Conservation (phyloP, 2,113 vertebrate species). For the Macheiramphus alcinus region DNA sequence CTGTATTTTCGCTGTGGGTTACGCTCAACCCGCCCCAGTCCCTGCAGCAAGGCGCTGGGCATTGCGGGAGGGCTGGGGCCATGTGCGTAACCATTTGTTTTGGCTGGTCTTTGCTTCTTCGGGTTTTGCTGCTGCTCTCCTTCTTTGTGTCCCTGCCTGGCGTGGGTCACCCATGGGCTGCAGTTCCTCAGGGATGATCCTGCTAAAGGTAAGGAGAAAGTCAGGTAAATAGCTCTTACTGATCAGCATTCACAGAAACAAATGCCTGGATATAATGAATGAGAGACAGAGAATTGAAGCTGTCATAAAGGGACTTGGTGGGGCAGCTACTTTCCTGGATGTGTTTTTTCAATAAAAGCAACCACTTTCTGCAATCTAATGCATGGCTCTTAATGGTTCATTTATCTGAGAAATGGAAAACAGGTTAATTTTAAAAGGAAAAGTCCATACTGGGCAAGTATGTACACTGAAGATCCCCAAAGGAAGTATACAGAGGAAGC, state of each 20-base stretch:
- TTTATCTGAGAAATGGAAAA: not conserved
- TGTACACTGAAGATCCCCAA: not conserved
- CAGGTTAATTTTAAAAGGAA: not conserved
- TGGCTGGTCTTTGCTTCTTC: not conserved
- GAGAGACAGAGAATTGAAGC: not conserved
- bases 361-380: not conserved
- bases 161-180: not conserved
- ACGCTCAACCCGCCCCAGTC: not conserved
- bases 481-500: not conserved
- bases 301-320: not conserved
- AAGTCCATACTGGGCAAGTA: not conserved
- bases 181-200: not conserved
- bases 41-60: not conserved
- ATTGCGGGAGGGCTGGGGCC: not conserved
- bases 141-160: not conserved
- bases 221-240: not conserved
- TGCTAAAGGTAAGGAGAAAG: not conserved
- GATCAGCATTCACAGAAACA: not conserved
- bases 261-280: not conserved
- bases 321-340: not conserved
- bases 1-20: rapidly evolving
- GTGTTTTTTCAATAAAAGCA: not conserved
- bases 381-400: not conserved
- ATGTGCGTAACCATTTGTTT: rapidly evolving
- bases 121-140: not conserved